Percentiles rank a stretch among this genome's conserved stretches.
phyloP scores from a whole-genome alignment of 2,888 invertebrate genomes.

The Troglohyphantes excavatus region DNA sequence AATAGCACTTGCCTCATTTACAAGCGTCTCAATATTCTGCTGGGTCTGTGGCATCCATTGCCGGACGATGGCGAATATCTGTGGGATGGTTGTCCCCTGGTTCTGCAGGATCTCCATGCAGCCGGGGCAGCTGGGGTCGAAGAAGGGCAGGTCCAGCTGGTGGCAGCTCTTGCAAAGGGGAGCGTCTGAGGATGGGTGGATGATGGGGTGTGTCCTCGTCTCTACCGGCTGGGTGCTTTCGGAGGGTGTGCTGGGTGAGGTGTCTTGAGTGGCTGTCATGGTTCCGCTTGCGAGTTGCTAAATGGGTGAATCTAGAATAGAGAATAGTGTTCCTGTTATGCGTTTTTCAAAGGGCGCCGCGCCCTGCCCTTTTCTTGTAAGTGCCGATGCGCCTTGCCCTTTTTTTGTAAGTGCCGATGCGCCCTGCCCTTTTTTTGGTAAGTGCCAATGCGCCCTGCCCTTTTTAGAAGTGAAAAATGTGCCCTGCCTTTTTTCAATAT shows the following conservation, averaged over 20 bases:
- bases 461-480: too few species aligned
- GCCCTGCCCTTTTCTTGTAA: too few species aligned
- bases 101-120: conserved; percentile 82
- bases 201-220: conserved; percentile 81
- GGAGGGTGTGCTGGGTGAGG: conserved; percentile 22
- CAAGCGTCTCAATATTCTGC: conserved; percentile 83
- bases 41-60: conserved; percentile 85
- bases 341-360: too few species aligned
- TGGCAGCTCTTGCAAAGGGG: conserved; percentile 83
- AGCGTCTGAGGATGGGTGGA: conserved; percentile 83
- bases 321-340: too few species aligned
- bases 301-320: too few species aligned
- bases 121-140: conserved; percentile 83
- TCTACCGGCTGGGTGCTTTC: conserved; percentile 32
- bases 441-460: too few species aligned
- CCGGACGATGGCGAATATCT: conserved; percentile 84
- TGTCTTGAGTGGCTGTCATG: conserved; percentile 69
- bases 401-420: too few species aligned
- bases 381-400: too few species aligned
- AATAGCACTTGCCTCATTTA: conserved; percentile 83
- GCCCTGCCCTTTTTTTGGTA: too few species aligned
- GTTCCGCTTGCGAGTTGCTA: neutral
- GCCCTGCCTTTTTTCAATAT: too few species aligned
- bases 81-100: conserved; percentile 82
- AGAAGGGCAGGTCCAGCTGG: conserved; percentile 83